phyloP scores from a whole-genome alignment of 2,888 invertebrate species.

The Dexiosoma caninum region DNA sequence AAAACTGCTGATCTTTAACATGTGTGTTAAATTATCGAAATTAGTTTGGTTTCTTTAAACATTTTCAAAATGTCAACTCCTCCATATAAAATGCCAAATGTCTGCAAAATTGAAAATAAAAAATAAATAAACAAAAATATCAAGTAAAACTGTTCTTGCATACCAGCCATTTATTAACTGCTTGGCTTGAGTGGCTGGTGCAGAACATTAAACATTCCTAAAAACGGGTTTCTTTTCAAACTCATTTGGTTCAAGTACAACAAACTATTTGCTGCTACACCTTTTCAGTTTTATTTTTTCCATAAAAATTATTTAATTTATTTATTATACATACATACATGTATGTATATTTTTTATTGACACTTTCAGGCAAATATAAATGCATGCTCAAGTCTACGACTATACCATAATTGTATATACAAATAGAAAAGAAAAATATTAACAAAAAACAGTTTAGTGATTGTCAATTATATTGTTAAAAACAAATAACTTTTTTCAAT shows the following conservation, averaged over 20 bases:
- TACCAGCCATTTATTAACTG: conserved; percentile 25
- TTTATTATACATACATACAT: too few relatives aligned
- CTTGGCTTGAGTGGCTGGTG: conserved; percentile 12
- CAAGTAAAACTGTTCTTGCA: conserved; percentile 42
- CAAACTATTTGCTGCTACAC: conserved; percentile 53
- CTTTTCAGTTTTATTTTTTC: conserved; percentile 26
- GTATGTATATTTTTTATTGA: conserved; percentile 1
- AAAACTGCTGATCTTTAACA: neutral
- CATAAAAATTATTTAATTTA: neutral
- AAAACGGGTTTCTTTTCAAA: conserved; percentile 45
- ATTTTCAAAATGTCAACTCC: conserved; percentile 43
- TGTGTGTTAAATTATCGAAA: neutral
- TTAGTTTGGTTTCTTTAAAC: neutral
- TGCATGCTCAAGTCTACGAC: neutral
- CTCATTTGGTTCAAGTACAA: conserved; percentile 53
- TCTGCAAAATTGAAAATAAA: neutral
- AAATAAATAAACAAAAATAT: neutral
- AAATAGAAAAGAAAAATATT: neutral
- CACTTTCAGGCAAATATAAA: conserved; percentile 2
- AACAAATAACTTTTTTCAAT: neutral
- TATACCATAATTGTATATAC: conserved; percentile 26
- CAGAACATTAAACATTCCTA: conserved; percentile 51
- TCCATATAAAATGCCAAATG: conserved; percentile 35
- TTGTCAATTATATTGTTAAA: conserved; percentile 43
- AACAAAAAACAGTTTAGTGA: neutral